These are phyloP conservation scores for Urocyon cinereoargenteus DNA, from an alignment of 2,797 vertebrate genomes.

Conservation along the genomic window DNA sequence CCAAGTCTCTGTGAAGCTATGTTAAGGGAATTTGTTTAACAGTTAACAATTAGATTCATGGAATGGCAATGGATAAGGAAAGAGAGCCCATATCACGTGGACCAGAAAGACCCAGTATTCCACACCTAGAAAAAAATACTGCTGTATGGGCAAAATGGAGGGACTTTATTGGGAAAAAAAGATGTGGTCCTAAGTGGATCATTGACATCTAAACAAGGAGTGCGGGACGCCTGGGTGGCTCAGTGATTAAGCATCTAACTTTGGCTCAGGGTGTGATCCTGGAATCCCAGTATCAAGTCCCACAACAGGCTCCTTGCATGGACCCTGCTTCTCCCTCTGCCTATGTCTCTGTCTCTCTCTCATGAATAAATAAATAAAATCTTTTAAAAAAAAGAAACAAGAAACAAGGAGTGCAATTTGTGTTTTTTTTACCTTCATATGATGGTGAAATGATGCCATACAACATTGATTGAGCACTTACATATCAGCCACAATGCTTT, in stretches of 20 bases:
- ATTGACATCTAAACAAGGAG: background rate
- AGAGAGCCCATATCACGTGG: rapidly evolving
- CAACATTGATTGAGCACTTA: background rate
- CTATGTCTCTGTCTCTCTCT: too few species aligned
- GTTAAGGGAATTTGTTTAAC: background rate
- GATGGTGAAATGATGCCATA: background rate
- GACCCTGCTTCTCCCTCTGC: too few species aligned
- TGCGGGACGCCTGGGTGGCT: too few species aligned
- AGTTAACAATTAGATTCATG: slow-evolving; percentile 41
- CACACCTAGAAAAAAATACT: background rate
- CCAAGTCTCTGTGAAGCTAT: background rate
- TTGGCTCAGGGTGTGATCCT: too few species aligned
- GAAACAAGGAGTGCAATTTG: background rate
- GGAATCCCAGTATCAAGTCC: too few species aligned
- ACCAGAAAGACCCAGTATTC: background rate
- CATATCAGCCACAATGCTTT: background rate
- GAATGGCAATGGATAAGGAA: slow-evolving; percentile 25
- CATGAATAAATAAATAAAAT: too few species aligned
- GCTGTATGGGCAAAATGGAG: background rate
- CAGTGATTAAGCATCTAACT: too few species aligned
- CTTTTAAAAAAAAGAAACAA: too few species aligned
- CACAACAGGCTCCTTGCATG: too few species aligned
- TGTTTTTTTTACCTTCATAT: background rate
- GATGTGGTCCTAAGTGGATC: background rate
- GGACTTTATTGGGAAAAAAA: background rate